Conservation (phyloP, 2,888 invertebrate genomes). For the Epinotia nisella region DNA sequence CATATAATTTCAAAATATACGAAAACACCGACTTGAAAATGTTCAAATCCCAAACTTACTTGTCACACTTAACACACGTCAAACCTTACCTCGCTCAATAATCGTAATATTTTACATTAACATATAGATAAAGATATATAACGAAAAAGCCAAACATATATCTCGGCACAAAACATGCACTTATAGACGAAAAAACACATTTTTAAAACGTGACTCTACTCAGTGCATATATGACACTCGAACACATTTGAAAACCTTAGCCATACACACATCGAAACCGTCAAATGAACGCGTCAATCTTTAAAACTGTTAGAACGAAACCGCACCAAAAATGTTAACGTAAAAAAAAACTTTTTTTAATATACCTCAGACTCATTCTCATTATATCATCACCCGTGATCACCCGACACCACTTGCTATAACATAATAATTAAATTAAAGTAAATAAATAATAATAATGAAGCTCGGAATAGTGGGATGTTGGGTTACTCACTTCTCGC, state of each 20-base stretch:
- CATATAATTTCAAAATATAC: conserved; percentile 22
- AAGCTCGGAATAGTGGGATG: conserved; percentile 40
- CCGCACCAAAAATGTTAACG: conserved; percentile 51
- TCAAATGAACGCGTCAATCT: neutral
- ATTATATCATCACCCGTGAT: conserved; percentile 91
- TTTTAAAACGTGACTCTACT: conserved; percentile 50
- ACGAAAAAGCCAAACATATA: conserved; percentile 49
- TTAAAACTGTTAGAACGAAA: conserved; percentile 46
- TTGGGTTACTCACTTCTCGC: conserved; percentile 75
- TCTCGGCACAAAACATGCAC: conserved; percentile 48
- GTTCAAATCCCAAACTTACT: conserved; percentile 20
- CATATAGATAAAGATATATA: conserved; percentile 23
- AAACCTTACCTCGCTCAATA: conserved; percentile 36
- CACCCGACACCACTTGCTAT: conserved; percentile 84
- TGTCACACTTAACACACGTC: conserved; percentile 34
- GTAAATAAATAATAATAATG: conserved; percentile 45
- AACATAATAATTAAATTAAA: conserved; percentile 56
- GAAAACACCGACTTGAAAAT: conserved; percentile 16
- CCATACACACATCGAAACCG: conserved; percentile 53
- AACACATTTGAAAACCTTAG: conserved; percentile 46
- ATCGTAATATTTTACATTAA: conserved; percentile 6
- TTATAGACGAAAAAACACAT: conserved; percentile 42
- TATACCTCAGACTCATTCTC: conserved; percentile 91
- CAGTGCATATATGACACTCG: conserved; percentile 53
- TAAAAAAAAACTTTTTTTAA: conserved; percentile 46